A percentile compares a stretch with the other conserved stretches of the same genome.
Conservation (phyloP, 2,888 invertebrate species). For the Dysmachus trigonus region DNA sequence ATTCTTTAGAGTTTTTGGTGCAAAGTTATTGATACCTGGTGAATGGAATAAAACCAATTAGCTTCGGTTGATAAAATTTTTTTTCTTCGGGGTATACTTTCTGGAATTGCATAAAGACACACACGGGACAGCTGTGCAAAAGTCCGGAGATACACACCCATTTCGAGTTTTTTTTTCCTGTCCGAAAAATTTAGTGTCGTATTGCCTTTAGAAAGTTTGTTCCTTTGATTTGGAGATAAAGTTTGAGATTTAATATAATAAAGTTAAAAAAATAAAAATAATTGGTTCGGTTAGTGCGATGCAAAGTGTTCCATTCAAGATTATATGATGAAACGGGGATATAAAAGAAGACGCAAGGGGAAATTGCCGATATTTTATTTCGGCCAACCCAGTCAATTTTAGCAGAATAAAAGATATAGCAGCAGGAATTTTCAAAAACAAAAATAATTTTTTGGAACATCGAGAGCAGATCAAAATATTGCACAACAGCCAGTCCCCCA, state of each 20-base stretch:
- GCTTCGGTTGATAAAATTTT: background rate
- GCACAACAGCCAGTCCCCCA: background rate
- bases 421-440: background rate
- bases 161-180: background rate
- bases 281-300: background rate
- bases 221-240: background rate
- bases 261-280: background rate
- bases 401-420: background rate
- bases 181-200: background rate
- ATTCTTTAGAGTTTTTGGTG: background rate
- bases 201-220: background rate
- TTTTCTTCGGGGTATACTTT: background rate
- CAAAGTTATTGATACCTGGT: background rate
- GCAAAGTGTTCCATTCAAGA: slow-evolving; percentile 39
- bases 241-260: background rate
- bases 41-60: background rate
- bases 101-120: background rate
- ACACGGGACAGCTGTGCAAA: slow-evolving; percentile 15
- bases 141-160: slow-evolving; percentile 23
- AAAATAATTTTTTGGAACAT: background rate
- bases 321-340: slow-evolving; percentile 58
- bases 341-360: slow-evolving; percentile 60
- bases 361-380: slow-evolving; percentile 55
- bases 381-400: slow-evolving; percentile 54
- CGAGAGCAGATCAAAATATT: background rate